These are phyloP conservation scores for Rhinopithecus roxellana DNA, from an alignment of 2,113 vertebrate genomes.

Conservation along the genomic window DNA sequence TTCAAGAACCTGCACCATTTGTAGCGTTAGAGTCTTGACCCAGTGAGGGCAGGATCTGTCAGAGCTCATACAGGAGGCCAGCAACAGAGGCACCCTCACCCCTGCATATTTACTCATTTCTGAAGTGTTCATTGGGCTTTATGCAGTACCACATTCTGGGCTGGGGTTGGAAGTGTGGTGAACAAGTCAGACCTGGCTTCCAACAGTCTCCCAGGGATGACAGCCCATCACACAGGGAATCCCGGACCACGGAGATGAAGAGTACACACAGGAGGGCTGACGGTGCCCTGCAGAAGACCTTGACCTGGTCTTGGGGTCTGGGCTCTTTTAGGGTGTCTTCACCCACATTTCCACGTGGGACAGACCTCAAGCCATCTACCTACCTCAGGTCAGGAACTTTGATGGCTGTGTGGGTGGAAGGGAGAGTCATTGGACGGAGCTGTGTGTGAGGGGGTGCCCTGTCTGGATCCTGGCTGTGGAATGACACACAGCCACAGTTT, in stretches of 20 bases:
- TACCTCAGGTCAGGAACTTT: neutral
- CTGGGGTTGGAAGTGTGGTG: neutral
- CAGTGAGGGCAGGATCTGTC: accelerated
- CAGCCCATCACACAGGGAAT: neutral
- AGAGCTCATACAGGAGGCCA: neutral
- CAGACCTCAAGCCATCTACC: neutral
- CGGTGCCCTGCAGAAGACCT: neutral
- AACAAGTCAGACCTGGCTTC: neutral
- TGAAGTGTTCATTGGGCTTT: neutral
- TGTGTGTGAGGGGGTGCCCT: neutral
- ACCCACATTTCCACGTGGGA: neutral
- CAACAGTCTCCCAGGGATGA: neutral
- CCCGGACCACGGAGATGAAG: no score
- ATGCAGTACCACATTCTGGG: neutral
- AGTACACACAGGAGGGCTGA: neutral
- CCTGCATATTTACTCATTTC: accelerated
- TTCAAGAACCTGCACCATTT: neutral
- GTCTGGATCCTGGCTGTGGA: neutral
- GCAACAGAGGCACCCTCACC: neutral
- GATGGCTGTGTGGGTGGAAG: accelerated
- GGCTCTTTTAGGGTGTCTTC: neutral
- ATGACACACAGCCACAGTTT: no score
- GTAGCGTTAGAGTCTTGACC: neutral
- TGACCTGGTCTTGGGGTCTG: neutral
- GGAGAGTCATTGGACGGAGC: neutral